These are phyloP conservation scores for Drosophila grimshawi DNA, from an alignment of 1,140 invertebrate species.

Conservation along the genomic window DNA sequence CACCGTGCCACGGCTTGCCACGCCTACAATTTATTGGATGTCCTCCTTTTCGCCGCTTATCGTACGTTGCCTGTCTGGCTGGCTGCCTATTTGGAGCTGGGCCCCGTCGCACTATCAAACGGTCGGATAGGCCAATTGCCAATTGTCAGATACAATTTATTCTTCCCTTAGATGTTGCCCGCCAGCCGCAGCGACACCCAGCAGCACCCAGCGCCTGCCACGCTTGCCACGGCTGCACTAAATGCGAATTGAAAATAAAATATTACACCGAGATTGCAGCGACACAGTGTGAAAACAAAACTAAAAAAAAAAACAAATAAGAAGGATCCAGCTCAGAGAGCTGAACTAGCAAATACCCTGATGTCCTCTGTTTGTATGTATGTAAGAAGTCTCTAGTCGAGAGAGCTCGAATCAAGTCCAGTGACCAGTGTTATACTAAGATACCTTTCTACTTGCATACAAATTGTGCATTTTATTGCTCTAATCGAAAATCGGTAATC, in stretches of 20 bases:
- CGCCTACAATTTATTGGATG: conserved; percentile 69
- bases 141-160: conserved; percentile 84
- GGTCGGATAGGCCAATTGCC: conserved; percentile 81
- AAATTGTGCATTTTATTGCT: too few species aligned
- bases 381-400: too few species aligned
- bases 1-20: conserved; percentile 1
- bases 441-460: too few species aligned
- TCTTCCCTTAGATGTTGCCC: conserved; percentile 69
- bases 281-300: conserved; percentile 48
- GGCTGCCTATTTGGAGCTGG: conserved; percentile 38
- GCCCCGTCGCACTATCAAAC: conserved; percentile 71
- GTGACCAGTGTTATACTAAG: too few species aligned
- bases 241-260: conserved; percentile 84
- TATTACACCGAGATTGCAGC: conserved; percentile 80
- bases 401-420: too few species aligned
- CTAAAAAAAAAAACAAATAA: not conserved
- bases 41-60: conserved; percentile 13
- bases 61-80: conserved; percentile 24
- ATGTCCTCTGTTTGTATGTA: too few species aligned
- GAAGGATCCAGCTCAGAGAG: not conserved
- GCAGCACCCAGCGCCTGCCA: conserved; percentile 4
- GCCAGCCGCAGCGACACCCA: not conserved
- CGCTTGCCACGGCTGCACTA: conserved; percentile 71
- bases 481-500: too few species aligned
- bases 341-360: too few species aligned